phyloP scores from a whole-genome alignment of 2,113 vertebrate genomes.

The cattle (Bos taurus) region ARS-UCD2.0 NC_037338.1:59771001-59771500 shows the following conservation, averaged over 20 bases:
- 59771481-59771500: constrained; percentile 55
- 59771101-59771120: constrained; percentile 68
- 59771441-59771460: constrained; percentile 48
- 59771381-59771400: constrained; percentile 43
- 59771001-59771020: constrained; percentile 40
- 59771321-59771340: constrained; percentile 62
- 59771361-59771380: constrained; percentile 47
- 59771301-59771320: constrained; percentile 45
- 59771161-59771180: constrained; percentile 63
- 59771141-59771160: constrained; percentile 37
- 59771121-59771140: constrained; percentile 69
- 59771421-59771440: constrained; percentile 41
- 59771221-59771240: constrained; percentile 19
- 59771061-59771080: constrained; percentile 68
- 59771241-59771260: constrained; percentile 68
- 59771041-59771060: constrained; percentile 19
- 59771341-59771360: constrained; percentile 52
- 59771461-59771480: constrained; percentile 38
- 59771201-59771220: constrained; percentile 28
- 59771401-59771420: constrained; percentile 62
- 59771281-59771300: constrained; percentile 65
- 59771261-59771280: constrained; percentile 46
- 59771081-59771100: constrained; percentile 70
- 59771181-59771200: constrained; percentile 63
- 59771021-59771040: constrained; percentile 61